Conservation (phyloP, 2,888 invertebrate genomes). For the Oligia strigilis region DNA sequence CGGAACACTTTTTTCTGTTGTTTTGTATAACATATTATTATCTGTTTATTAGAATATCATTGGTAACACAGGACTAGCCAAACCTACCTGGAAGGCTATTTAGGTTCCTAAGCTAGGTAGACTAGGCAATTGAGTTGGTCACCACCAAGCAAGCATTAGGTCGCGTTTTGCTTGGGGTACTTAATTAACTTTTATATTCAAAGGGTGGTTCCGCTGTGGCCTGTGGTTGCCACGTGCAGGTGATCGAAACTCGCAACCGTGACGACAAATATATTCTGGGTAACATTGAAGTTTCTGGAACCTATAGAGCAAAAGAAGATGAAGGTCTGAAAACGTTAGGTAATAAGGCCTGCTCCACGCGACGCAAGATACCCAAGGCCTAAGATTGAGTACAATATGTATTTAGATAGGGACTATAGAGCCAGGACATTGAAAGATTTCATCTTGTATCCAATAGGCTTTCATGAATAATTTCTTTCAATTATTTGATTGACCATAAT, state of each 20-base stretch:
- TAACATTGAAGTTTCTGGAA: not conserved
- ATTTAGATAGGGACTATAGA: too few relatives aligned
- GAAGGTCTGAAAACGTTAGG: not conserved
- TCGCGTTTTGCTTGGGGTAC: not conserved
- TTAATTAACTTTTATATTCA: constrained; percentile 1
- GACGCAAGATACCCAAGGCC: not conserved
- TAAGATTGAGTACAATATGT: too few relatives aligned
- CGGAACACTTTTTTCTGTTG: too few relatives aligned
- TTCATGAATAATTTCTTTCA: not conserved
- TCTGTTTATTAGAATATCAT: too few relatives aligned
- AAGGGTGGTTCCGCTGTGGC: constrained; percentile 10
- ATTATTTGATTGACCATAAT: not conserved
- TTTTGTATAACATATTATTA: too few relatives aligned
- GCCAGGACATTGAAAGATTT: not conserved
- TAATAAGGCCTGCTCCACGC: not conserved
- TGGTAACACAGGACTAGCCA: not conserved
- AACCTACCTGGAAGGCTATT: not conserved
- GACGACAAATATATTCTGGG: constrained; percentile 7
- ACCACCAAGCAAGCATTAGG: not conserved
- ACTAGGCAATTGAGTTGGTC: not conserved
- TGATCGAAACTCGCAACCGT: constrained; percentile 14
- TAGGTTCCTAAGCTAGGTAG: too few relatives aligned
- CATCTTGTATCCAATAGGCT: too few relatives aligned
- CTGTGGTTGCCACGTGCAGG: constrained; percentile 27
- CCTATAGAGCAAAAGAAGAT: not conserved